Percentiles rank a stretch among this genome's conserved stretches.
These are phyloP conservation scores for Lepisosteus osseus DNA, from an alignment of 2,113 vertebrate species.

Conservation along the genomic window DNA sequence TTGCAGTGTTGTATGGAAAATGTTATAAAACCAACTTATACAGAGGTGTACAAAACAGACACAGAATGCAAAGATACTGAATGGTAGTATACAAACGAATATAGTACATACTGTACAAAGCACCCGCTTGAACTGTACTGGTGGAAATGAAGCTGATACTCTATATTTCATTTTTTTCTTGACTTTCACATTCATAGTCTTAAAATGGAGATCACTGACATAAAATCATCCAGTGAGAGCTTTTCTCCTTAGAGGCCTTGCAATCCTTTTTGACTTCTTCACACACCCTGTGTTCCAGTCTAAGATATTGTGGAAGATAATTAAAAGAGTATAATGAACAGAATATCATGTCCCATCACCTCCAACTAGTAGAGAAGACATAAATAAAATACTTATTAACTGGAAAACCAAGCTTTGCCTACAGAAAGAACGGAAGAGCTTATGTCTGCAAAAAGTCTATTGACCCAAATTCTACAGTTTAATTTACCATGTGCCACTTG, in stretches of 20 bases:
- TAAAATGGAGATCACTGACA: not conserved
- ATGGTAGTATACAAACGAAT: too few species aligned
- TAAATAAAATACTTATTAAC: not conserved
- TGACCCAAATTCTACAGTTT: too few species aligned
- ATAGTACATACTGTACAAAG: too few species aligned
- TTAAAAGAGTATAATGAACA: not conserved
- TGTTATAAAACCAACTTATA: too few species aligned
- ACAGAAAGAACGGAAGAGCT: not conserved
- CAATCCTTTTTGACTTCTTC: not conserved
- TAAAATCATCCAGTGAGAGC: not conserved
- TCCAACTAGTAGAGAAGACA: not conserved
- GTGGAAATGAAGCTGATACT: too few species aligned
- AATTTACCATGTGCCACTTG: too few species aligned
- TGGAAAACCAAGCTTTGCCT: not conserved
- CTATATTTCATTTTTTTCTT: too few species aligned
- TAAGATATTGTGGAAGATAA: not conserved
- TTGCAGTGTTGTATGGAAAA: too few species aligned
- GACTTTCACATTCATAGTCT: too few species aligned
- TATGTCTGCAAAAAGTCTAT: not conserved
- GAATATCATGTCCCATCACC: not conserved
- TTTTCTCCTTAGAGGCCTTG: not conserved
- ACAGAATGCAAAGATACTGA: too few species aligned
- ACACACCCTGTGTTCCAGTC: not conserved
- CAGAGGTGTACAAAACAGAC: too few species aligned
- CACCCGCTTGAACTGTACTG: too few species aligned